phyloP scores from a whole-genome alignment of 2,888 invertebrate species.

The Imbricaverruca yamaguchii region DNA sequence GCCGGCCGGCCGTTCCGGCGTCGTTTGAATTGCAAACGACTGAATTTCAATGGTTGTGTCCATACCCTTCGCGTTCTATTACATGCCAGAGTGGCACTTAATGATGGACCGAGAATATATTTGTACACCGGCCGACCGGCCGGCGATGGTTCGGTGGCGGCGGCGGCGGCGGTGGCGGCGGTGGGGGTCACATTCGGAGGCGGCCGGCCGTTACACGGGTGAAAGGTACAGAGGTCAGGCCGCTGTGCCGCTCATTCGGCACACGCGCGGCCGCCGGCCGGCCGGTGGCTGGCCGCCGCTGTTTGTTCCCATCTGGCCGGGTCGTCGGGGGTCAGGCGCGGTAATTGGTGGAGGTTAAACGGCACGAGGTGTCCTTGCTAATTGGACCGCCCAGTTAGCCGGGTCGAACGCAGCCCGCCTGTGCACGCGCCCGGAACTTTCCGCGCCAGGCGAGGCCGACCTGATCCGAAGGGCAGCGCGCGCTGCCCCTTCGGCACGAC shows the following conservation, averaged over 20 bases:
- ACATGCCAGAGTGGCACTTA: conserved; percentile 19
- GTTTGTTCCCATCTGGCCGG: not conserved
- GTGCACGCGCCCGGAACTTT: too few species aligned
- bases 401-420: too few species aligned
- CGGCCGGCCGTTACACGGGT: not conserved
- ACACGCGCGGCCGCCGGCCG: not conserved
- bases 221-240: conserved; percentile 20
- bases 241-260: not conserved
- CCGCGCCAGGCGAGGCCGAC: too few species aligned
- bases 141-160: not conserved
- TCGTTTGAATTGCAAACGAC: conserved; percentile 20
- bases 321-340: not conserved
- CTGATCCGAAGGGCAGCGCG: too few species aligned
- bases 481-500: too few species aligned
- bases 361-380: not conserved
- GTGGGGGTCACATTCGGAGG: not conserved
- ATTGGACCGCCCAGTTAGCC: not conserved
- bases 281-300: not conserved
- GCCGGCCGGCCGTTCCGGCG: not conserved
- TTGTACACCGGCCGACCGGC: not conserved
- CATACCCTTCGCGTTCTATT: conserved; percentile 20
- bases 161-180: not conserved
- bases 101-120: conserved; percentile 13
- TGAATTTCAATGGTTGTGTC: conserved; percentile 18
- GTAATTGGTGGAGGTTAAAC: not conserved